These are phyloP conservation scores for Coptotermes formosanus DNA, from an alignment of 1,140 invertebrate species.

Conservation along the genomic window DNA sequence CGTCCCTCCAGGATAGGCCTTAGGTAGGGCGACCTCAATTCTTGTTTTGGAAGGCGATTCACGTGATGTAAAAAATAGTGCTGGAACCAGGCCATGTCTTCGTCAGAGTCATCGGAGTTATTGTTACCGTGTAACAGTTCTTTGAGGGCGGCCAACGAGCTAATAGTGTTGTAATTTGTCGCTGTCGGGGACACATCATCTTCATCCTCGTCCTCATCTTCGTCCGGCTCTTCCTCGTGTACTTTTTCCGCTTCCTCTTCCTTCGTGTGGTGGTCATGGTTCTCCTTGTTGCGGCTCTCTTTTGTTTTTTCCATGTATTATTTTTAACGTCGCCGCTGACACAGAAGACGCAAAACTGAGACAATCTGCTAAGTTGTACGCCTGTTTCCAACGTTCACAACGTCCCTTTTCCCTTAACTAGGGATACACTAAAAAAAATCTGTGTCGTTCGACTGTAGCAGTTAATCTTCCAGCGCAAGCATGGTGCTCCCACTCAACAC, in stretches of 20 bases:
- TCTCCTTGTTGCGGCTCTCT: not conserved
- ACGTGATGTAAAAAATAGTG: constrained; percentile 71
- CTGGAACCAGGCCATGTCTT: constrained; percentile 66
- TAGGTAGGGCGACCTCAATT: constrained; percentile 52
- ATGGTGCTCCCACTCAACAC: not conserved
- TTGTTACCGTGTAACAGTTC: constrained; percentile 62
- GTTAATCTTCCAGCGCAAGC: not conserved
- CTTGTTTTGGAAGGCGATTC: constrained; percentile 55
- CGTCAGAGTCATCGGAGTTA: constrained; percentile 53
- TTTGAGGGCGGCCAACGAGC: constrained; percentile 63
- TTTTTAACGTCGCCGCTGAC: not conserved
- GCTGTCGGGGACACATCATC: constrained; percentile 56
- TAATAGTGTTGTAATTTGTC: constrained; percentile 67
- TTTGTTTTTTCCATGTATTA: constrained; percentile 6
- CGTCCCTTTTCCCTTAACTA: not conserved
- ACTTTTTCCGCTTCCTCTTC: constrained; percentile 12
- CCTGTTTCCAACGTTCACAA: not conserved
- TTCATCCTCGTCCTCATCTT: constrained; percentile 41
- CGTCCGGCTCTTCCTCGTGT: not conserved
- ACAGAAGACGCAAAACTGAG: not conserved
- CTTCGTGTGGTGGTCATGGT: not conserved
- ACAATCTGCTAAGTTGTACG: not conserved
- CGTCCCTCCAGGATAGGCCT: constrained; percentile 56
- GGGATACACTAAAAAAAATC: not conserved
- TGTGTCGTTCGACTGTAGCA: not conserved